Conservation (phyloP, 2,113 vertebrate genomes). For the human (Homo sapiens) region GRCh38 chr11:28696501-28697000, state of each 20-base stretch:
- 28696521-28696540: neutral
- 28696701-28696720: neutral
- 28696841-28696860: neutral
- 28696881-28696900: slow-evolving; percentile 59
- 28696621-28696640: slow-evolving; percentile 15
- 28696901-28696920: slow-evolving; percentile 66
- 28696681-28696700: neutral
- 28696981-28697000: slow-evolving; percentile 69
- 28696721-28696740: neutral
- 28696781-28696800: neutral
- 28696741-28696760: neutral
- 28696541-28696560: neutral
- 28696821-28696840: neutral
- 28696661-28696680: neutral
- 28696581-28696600: neutral
- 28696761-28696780: neutral
- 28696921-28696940: slow-evolving; percentile 77
- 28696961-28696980: slow-evolving; percentile 71
- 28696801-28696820: neutral
- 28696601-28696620: neutral
- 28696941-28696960: slow-evolving; percentile 68
- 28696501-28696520: neutral
- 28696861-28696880: slow-evolving; percentile 49
- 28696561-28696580: neutral
- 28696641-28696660: neutral